Percentiles rank a stretch among this genome's conserved stretches.
phyloP scores from a whole-genome alignment of 2,113 vertebrate genomes.

The Echinops telfairi region DNA sequence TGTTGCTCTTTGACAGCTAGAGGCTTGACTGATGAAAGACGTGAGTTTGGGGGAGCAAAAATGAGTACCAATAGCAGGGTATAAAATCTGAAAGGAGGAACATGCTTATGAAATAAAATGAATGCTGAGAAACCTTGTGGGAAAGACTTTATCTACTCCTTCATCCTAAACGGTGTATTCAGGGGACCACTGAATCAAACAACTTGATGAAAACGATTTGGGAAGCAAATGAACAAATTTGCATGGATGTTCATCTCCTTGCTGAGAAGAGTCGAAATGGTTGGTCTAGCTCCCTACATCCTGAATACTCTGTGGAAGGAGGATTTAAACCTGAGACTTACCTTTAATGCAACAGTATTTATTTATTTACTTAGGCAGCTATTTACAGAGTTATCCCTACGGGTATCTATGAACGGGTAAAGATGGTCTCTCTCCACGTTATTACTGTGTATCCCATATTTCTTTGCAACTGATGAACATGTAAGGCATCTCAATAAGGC shows the following conservation, averaged over 20 bases:
- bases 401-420: background rate
- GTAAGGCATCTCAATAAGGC: background rate
- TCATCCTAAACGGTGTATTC: background rate
- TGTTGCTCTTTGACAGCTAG: background rate
- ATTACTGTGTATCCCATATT: background rate
- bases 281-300: background rate
- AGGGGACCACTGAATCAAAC: background rate
- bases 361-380: background rate
- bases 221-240: conserved; percentile 23
- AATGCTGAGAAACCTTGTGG: background rate
- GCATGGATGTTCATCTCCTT: background rate
- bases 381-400: background rate
- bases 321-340: conserved; percentile 20
- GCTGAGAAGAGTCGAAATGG: background rate
- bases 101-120: background rate
- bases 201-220: conserved; percentile 24
- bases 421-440: background rate
- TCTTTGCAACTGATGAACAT: background rate
- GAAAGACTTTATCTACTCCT: background rate
- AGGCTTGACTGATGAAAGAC: conserved; percentile 24
- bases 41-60: background rate
- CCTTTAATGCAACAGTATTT: background rate
- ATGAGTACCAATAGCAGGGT: background rate
- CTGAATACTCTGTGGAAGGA: background rate
- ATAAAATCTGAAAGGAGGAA: conserved; percentile 6